Evolutionary conservation across 2,888 invertebrate genomes (phyloP).

Genomic region (Dolomedes plantarius): DNA sequence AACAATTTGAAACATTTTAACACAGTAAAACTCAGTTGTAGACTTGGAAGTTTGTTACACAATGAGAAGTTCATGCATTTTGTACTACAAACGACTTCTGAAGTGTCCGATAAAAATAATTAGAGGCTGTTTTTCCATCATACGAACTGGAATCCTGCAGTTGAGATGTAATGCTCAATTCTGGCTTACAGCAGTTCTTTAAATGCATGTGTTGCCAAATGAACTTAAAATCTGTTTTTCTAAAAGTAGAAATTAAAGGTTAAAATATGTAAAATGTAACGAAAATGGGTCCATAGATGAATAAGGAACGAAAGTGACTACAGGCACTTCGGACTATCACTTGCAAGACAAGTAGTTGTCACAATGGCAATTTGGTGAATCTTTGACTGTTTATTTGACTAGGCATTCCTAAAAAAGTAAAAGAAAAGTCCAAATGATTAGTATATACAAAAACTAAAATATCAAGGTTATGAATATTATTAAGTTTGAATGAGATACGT

Average conservation of each 20-base stretch:
- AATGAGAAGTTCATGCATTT: too few species aligned
- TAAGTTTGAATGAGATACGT: too few species aligned
- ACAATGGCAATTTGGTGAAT: conserved; percentile 38
- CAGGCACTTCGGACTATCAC: conserved; percentile 26
- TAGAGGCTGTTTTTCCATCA: too few species aligned
- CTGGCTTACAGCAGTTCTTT: background rate
- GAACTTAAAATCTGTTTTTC: background rate
- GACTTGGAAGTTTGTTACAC: too few species aligned
- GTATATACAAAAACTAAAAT: too few species aligned
- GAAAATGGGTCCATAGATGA: conserved; percentile 11
- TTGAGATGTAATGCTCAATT: background rate
- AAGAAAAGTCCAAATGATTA: too few species aligned
- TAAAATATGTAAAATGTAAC: conserved; percentile 23
- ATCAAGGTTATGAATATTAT: too few species aligned
- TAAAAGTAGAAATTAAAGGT: background rate
- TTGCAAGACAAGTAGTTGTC: conserved; percentile 23
- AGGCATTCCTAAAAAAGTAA: conserved; percentile 46
- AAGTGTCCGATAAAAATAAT: too few species aligned
- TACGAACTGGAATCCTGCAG: too few species aligned
- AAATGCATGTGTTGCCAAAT: background rate
- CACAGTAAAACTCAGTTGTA: too few species aligned
- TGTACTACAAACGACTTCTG: too few species aligned
- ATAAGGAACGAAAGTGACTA: conserved; percentile 43
- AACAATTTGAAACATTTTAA: too few species aligned
- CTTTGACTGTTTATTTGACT: conserved; percentile 35